Conservation (phyloP, 2,888 invertebrate genomes). For the Sinotaia quadrata region DNA sequence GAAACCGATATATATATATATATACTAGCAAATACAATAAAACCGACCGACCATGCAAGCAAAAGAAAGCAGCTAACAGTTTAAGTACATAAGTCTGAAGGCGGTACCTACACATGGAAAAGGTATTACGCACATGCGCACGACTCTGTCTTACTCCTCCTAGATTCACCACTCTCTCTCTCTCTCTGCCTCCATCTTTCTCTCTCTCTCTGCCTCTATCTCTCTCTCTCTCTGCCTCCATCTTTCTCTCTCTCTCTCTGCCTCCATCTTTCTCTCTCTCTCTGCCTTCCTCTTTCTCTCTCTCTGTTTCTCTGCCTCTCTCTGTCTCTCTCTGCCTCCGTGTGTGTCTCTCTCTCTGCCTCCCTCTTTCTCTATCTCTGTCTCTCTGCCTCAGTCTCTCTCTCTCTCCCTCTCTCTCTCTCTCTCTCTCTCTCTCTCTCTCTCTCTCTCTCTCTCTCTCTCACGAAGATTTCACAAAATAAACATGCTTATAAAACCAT, state of each 20-base stretch:
- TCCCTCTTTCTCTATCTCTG: neutral
- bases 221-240: neutral
- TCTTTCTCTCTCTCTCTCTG: neutral
- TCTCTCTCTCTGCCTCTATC: neutral
- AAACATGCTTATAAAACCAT: no score
- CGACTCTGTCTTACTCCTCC: neutral
- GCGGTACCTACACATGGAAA: neutral
- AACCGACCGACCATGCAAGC: neutral
- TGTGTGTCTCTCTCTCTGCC: neutral
- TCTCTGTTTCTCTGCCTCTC: neutral
- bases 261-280: neutral
- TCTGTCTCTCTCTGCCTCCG: neutral
- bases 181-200: neutral
- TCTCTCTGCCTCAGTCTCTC: neutral
- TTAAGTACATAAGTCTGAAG: neutral
- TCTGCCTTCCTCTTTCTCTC: neutral
- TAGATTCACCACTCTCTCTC: neutral
- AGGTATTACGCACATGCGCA: neutral
- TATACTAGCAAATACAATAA: neutral
- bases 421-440: neutral
- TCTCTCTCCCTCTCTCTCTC: neutral
- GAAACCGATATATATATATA: neutral
- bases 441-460: neutral
- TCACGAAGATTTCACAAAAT: no score
- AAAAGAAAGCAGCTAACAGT: neutral